These are phyloP conservation scores for Aphidius colemani DNA, from an alignment of 2,888 invertebrate genomes.

Conservation along the genomic window DNA sequence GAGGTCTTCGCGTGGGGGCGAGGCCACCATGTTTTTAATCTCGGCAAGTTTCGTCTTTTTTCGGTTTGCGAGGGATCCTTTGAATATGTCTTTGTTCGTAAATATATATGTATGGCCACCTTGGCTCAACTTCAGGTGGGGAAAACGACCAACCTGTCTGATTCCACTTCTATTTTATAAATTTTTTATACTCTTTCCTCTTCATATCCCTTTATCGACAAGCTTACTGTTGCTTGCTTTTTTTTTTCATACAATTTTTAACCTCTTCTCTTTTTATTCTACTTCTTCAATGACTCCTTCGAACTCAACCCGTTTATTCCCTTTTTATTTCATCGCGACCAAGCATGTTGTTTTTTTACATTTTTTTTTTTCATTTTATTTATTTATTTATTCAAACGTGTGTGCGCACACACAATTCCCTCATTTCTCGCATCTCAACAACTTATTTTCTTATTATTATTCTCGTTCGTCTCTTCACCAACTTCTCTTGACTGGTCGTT, in stretches of 20 bases:
- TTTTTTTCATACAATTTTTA: slow-evolving; percentile 43
- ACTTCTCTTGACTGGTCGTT: slow-evolving; percentile 26
- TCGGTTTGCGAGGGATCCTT: slow-evolving; percentile 26
- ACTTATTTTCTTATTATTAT: not conserved
- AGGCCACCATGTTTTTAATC: slow-evolving; percentile 57
- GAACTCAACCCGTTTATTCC: slow-evolving; percentile 21
- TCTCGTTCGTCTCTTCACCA: slow-evolving; percentile 5
- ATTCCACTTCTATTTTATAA: slow-evolving; percentile 6
- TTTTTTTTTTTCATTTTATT: slow-evolving; percentile 3
- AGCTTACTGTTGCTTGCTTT: too few species aligned
- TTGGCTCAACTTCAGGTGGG: slow-evolving; percentile 57
- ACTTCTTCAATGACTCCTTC: slow-evolving; percentile 26
- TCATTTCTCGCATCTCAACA: slow-evolving; percentile 5
- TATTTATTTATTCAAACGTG: slow-evolving; percentile 25
- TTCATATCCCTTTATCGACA: too few species aligned
- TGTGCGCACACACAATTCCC: slow-evolving; percentile 22
- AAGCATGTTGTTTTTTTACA: slow-evolving; percentile 17
- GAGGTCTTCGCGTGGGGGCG: slow-evolving; percentile 60
- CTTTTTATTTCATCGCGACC: slow-evolving; percentile 27
- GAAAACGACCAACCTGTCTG: slow-evolving; percentile 55
- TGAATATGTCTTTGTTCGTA: slow-evolving; percentile 30
- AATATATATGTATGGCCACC: slow-evolving; percentile 53
- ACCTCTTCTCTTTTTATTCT: slow-evolving; percentile 39
- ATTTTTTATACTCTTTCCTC: too few species aligned
- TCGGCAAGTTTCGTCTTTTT: slow-evolving; percentile 27